Evolutionary conservation across 2,113 vertebrate genomes (phyloP).

Genomic region (Corythaixoides concolor): DNA sequence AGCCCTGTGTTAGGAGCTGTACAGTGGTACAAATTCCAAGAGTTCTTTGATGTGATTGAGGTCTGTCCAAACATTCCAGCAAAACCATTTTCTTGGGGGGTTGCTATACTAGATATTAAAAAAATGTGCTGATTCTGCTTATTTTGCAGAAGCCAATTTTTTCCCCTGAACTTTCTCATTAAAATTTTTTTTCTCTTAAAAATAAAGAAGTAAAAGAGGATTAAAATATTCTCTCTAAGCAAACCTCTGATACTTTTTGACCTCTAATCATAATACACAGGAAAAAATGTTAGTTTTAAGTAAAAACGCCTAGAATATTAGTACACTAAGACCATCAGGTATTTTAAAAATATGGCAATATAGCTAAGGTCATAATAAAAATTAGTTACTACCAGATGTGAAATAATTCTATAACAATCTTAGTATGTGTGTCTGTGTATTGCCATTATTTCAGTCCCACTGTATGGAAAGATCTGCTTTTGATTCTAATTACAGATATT

Average conservation of each 20-base stretch:
- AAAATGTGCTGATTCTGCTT: conserved; percentile 33
- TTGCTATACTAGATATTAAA: conserved; percentile 33
- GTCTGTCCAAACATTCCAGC: conserved; percentile 61
- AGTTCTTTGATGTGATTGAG: conserved; percentile 51
- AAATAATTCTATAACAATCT: background rate
- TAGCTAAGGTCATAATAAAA: background rate
- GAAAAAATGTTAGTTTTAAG: conserved; percentile 3
- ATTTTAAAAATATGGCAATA: background rate
- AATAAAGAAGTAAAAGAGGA: background rate
- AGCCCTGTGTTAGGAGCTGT: background rate
- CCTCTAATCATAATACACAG: background rate
- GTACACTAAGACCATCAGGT: background rate
- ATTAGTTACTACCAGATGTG: conserved; percentile 5
- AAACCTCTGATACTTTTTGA: background rate
- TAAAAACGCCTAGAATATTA: background rate
- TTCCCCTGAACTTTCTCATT: conserved; percentile 25
- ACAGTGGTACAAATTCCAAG: background rate
- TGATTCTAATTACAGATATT: background rate
- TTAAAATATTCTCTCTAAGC: background rate
- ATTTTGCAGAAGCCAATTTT: background rate
- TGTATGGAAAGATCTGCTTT: background rate
- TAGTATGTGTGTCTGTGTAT: background rate
- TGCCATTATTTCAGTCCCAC: background rate
- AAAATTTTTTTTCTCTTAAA: conserved; percentile 21
- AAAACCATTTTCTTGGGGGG: conserved; percentile 25